phyloP scores from a whole-genome alignment of 2,888 invertebrate species.

The Drosophila prostipennis region DNA sequence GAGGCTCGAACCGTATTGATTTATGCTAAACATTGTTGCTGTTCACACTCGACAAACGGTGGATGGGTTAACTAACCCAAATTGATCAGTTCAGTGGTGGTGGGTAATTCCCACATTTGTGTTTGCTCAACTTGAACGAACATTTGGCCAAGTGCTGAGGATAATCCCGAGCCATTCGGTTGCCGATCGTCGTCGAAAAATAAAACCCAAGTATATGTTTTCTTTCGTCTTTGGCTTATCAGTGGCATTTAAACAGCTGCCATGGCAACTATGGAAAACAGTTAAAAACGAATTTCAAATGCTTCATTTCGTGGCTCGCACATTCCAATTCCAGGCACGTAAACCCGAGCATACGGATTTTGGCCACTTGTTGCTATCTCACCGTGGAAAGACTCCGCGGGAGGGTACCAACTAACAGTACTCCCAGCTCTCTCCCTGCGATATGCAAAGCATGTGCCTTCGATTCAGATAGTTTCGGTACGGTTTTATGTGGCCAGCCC shows the following conservation, averaged over 20 bases:
- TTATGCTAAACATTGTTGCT: conserved; percentile 31
- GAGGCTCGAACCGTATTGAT: conserved; percentile 44
- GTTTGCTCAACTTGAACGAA: conserved; percentile 53
- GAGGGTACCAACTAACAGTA: conserved; percentile 18
- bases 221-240: conserved; percentile 53
- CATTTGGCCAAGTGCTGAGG: conserved; percentile 68
- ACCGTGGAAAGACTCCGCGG: conserved; percentile 1
- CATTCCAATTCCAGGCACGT: conserved; percentile 58
- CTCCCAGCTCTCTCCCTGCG: conserved; percentile 9
- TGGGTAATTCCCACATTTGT: conserved; percentile 64
- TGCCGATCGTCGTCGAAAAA: conserved; percentile 8
- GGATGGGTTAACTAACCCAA: conserved; percentile 37
- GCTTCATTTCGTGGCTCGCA: conserved; percentile 23
- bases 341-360: conserved; percentile 63
- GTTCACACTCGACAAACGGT: conserved; percentile 2
- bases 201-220: conserved; percentile 28
- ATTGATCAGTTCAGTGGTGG: conserved; percentile 55
- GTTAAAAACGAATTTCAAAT: conserved; percentile 53
- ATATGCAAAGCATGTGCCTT: conserved; percentile 52
- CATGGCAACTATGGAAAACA: conserved; percentile 41
- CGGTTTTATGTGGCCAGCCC: conserved; percentile 21
- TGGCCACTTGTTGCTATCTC: conserved; percentile 64
- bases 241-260: conserved; percentile 75
- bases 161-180: conserved; percentile 25
- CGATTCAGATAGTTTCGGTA: conserved; percentile 8